A percentile compares a stretch with the other conserved stretches of the same genome.
Conservation (phyloP, 2,888 invertebrate genomes). For the Xiphydria camelus region DNA sequence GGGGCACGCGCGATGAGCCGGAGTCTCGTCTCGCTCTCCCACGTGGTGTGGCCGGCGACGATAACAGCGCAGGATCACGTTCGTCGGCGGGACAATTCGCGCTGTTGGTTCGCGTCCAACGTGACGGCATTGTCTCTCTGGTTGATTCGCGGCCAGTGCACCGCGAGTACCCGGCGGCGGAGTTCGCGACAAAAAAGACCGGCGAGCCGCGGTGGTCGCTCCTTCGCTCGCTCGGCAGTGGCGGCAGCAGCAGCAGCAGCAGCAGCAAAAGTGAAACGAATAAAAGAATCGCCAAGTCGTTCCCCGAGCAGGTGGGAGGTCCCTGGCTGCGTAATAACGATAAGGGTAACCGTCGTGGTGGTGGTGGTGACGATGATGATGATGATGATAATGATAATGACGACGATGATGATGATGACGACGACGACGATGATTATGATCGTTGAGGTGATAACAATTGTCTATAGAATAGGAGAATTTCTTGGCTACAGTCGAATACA, state of each 20-base stretch:
- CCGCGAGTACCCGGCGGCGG: slow-evolving; percentile 1
- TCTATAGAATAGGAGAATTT: too few relatives aligned
- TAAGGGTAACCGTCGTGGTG: slow-evolving; percentile 24
- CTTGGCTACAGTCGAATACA: too few relatives aligned
- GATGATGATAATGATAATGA: slow-evolving; percentile 23
- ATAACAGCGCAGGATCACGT: background rate
- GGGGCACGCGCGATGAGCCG: too few relatives aligned
- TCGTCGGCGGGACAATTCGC: background rate
- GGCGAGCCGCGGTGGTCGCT: slow-evolving; percentile 5
- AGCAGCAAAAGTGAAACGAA: slow-evolving; percentile 25
- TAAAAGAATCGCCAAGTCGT: slow-evolving; percentile 25
- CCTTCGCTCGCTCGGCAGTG: slow-evolving; percentile 8
- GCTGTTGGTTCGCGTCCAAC: background rate
- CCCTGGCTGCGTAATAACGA: slow-evolving; percentile 25
- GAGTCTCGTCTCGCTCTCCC: background rate
- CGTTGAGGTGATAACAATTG: too few relatives aligned
- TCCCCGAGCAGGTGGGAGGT: slow-evolving; percentile 23
- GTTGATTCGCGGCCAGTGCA: slow-evolving; percentile 10
- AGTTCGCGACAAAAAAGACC: slow-evolving; percentile 5
- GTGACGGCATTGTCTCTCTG: slow-evolving; percentile 9
- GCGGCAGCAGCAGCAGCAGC: slow-evolving; percentile 6
- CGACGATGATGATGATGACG: slow-evolving; percentile 20
- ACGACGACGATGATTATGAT: too few relatives aligned
- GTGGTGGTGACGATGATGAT: slow-evolving; percentile 9
- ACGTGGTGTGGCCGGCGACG: background rate